Evolutionary conservation across 2,113 vertebrate species (phyloP), one percentile per base, ranked within the genome.

Genomic region (Oryzias celebensis): DNA sequence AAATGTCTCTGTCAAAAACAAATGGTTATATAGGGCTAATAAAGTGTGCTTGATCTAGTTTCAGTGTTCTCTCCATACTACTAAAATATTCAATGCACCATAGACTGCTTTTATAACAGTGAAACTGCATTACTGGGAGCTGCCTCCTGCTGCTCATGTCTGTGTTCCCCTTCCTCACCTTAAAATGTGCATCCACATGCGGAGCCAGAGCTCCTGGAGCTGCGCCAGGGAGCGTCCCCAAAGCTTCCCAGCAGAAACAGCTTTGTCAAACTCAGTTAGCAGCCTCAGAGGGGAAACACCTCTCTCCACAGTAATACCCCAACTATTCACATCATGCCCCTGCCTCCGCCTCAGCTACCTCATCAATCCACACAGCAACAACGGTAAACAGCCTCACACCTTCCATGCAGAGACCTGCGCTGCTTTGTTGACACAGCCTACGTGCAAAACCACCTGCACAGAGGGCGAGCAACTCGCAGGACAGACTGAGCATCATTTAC

Each of bases 191-290:
- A 74, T 84, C 69, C 60, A 69, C 75, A 80, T 45, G 14, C 62
- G 23, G 75, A 85, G 74, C 60, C 18, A 10, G n/a, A 49, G 55
- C 67, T 86, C 73, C 73, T 80, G 86, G 84, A 85, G 57, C 53
- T 1, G 20, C 53, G 79, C 82, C 81, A 85, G 74, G 44, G 65
- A 71, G 65, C 50, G 54, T 82, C 83, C 86, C 81, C 0, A 62
- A 58, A 79, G 88, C 75, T 65, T 77, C 81, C 73, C 77, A 59
- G 75, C 58, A 73, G 81, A 88, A 89, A 89, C 85, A 83, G 84
- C 81, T 87, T 85, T 85, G 81, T 89, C 89, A 90, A 87, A 90
- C 83, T 90, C 86, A 73, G 83, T 89, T 89, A 89, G 83, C 76
- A 54, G 58, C 80, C 86, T 78, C 77, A 3, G 53, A 73, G 76